Percentiles rank a stretch among this genome's conserved stretches.
phyloP scores from a whole-genome alignment of 2,797 vertebrate genomes.

The Pitangus sulphuratus region DNA sequence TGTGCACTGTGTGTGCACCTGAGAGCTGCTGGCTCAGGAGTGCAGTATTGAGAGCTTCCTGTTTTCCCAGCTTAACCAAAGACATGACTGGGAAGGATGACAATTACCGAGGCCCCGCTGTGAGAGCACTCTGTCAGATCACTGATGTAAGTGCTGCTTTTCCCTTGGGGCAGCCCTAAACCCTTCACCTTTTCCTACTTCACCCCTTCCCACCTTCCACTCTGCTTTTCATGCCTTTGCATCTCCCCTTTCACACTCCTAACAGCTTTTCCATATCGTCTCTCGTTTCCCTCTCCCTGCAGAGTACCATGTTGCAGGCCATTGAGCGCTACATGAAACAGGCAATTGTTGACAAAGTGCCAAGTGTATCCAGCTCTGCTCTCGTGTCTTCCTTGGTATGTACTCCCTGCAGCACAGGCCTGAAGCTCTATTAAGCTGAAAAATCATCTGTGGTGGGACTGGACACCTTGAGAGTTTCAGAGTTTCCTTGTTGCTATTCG shows the following conservation, averaged over 20 bases:
- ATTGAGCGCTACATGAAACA: constrained; percentile 86
- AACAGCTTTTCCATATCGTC: background rate
- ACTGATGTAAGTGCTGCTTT: constrained; percentile 78
- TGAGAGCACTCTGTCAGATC: constrained; percentile 82
- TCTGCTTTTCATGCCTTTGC: background rate
- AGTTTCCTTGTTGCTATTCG: background rate
- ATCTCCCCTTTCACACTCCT: background rate
- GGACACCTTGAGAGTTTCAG: background rate
- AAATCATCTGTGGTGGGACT: background rate
- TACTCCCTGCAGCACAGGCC: background rate
- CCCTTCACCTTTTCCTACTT: background rate
- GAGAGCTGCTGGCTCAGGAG: background rate
- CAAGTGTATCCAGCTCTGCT: constrained; percentile 84
- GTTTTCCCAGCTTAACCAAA: constrained; percentile 79
- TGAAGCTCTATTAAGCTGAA: background rate
- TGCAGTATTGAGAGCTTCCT: background rate
- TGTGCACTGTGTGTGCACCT: background rate
- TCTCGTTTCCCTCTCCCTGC: background rate
- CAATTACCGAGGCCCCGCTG: constrained; percentile 81
- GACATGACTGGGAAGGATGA: constrained; percentile 87
- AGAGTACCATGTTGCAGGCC: constrained; percentile 84
- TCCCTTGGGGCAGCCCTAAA: background rate
- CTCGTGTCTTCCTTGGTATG: constrained; percentile 82
- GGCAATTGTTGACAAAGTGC: constrained; percentile 83
- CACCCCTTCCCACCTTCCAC: background rate